Evolutionary conservation across 2,888 invertebrate species (phyloP), one percentile per base, ranked within the genome.

Genomic region (Macropis europaea): DNA sequence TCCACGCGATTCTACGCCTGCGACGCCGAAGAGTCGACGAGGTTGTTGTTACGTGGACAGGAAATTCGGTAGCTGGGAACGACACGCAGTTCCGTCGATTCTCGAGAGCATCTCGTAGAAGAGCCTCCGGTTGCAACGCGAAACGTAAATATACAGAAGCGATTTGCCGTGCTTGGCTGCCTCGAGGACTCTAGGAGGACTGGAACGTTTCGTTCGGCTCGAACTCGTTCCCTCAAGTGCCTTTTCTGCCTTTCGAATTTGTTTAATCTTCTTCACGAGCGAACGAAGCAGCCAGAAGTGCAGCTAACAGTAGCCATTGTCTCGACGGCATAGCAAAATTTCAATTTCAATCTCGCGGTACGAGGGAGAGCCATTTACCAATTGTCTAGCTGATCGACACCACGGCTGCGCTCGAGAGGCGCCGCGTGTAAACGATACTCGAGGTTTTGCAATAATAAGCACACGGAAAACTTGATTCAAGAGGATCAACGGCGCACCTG

Each of bases 321-420:
- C 59, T 52, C 48, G 52, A 1, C 24, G 17, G 34, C 26, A 36
- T 71, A 63, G 70, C 50, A 57, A 66, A 79, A 70, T 68, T 63
- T 67, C 64, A 62, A 57, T 68, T 77, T 62, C 59, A 63, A 67
- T 24, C n/a, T 32, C 64, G 74, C 66, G 77, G 61, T 73, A 69
- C 70, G 30, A 77, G 80, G n/a, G n/a, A 80, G 79, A 73, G 79
- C 67, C 69, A 81, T 81, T 81, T 81, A 78, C 56, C 81, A 81
- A 80, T 80, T 80, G 79, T 24, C 60, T 42, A 43, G 47, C 36
- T 57, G 74, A 77, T 76, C 80, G 75, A 64, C 76, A 74, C 77
- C 72, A n/a, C 62, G 24, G 68, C 54, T 56, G 24, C 48, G 36
- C 59, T 76, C 62, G 76, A 76, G 79, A 77, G 82, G 82, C 81